Conservation (phyloP, 2,797 vertebrate genomes). For the Hephaestus fuliginosus region DNA sequence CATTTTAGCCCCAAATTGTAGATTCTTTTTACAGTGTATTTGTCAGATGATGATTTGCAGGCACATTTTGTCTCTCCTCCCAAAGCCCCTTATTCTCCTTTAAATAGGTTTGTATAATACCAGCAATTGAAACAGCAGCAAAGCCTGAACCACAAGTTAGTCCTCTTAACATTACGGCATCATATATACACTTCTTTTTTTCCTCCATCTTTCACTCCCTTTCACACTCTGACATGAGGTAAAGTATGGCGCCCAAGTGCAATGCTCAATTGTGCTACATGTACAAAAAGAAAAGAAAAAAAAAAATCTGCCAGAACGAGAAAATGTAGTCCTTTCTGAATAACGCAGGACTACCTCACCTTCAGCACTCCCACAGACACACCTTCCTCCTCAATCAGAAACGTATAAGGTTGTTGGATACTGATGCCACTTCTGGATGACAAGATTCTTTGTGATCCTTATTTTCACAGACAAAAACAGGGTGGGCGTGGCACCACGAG, state of each 20-base stretch:
- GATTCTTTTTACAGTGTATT: conserved; percentile 49
- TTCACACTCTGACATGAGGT: conserved; percentile 92
- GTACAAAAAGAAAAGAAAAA: conserved; percentile 80
- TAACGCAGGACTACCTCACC: conserved; percentile 74
- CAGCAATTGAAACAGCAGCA: conserved; percentile 91
- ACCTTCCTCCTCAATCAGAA: not conserved
- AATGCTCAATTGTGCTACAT: conserved; percentile 96
- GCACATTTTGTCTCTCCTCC: conserved; percentile 37
- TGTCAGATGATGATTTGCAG: conserved; percentile 31
- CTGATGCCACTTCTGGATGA: conserved; percentile 76
- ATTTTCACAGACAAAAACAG: conserved; percentile 46
- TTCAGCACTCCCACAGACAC: conserved; percentile 49
- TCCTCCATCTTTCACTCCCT: conserved; percentile 66
- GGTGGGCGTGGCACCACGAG: conserved; percentile 72
- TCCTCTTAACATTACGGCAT: conserved; percentile 81
- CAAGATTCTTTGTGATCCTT: conserved; percentile 70
- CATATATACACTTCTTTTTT: conserved; percentile 62
- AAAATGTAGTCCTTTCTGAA: conserved; percentile 85
- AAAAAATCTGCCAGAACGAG: conserved; percentile 65
- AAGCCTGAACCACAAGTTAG: conserved; percentile 87
- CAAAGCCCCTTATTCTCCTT: conserved; percentile 72
- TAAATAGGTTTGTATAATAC: conserved; percentile 79
- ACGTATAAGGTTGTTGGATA: conserved; percentile 59
- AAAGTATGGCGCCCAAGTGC: conserved; percentile 96
- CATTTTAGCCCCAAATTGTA: conserved; percentile 29